Conservation (phyloP, 30 jellyfish, hydroid and myxozoan genomes). For the Mastigias papua region DNA sequence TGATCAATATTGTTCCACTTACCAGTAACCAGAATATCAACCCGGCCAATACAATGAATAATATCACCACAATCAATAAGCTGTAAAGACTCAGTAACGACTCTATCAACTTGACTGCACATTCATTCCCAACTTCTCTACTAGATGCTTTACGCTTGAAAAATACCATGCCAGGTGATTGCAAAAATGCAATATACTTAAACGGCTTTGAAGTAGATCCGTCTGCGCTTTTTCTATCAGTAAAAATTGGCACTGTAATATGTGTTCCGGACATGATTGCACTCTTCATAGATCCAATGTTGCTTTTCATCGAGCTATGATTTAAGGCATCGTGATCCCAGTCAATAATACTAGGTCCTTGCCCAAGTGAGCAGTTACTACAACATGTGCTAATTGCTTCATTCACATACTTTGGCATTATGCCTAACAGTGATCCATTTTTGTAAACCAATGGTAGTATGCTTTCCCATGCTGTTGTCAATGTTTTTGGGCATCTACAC, state of each 20-base stretch:
- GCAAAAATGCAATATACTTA: conserved; percentile 42
- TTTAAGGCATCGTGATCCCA: conserved; percentile 51
- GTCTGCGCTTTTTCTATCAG: conserved; percentile 7
- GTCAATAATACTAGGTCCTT: conserved; percentile 55
- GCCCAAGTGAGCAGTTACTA: conserved; percentile 66
- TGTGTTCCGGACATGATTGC: conserved; percentile 58
- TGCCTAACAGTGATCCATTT: conserved; percentile 13
- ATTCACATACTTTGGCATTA: conserved; percentile 38
- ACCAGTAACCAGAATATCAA: conserved; percentile 49
- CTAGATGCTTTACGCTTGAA: conserved; percentile 45
- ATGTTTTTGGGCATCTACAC: conserved; percentile 55
- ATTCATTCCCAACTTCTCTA: conserved; percentile 40
- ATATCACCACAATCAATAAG: conserved; percentile 11
- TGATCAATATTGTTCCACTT: neutral
- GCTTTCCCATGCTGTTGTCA: conserved; percentile 20
- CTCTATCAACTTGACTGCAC: conserved; percentile 15
- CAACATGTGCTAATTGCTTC: conserved; percentile 37
- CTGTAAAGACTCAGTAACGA: conserved; percentile 19
- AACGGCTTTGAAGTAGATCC: conserved; percentile 13
- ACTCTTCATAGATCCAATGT: neutral
- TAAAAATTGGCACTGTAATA: conserved; percentile 46
- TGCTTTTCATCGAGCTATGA: conserved; percentile 26
- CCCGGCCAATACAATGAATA: conserved; percentile 31
- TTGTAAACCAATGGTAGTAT: conserved; percentile 23
- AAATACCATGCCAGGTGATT: conserved; percentile 58